Conservation (phyloP, 2,797 vertebrate species). For the Scleropages formosus region DNA sequence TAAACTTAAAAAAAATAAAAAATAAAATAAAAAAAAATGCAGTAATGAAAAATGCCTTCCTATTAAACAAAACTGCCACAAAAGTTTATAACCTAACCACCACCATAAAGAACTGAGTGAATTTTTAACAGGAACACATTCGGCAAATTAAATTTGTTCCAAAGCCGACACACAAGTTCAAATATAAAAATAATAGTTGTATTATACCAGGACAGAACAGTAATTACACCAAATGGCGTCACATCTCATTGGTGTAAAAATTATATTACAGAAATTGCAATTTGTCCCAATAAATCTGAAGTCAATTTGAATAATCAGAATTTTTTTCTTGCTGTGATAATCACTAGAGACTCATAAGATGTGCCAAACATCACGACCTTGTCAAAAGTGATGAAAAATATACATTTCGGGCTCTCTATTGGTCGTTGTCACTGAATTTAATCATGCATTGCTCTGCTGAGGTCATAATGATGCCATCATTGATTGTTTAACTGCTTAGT, state of each 20-base stretch:
- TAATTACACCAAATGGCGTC: neutral
- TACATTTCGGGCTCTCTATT: neutral
- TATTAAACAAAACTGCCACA: too few species aligned
- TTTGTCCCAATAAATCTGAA: conserved; percentile 11
- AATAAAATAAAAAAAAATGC: neutral
- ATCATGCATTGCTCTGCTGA: neutral
- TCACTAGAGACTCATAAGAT: neutral
- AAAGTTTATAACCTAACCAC: too few species aligned
- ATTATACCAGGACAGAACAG: conserved; percentile 3
- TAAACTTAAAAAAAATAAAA: neutral
- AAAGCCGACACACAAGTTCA: neutral
- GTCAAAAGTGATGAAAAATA: neutral
- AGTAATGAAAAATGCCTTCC: neutral
- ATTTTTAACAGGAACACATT: neutral
- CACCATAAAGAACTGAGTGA: too few species aligned
- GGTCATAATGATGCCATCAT: neutral
- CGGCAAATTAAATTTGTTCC: neutral
- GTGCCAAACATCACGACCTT: conserved; percentile 14
- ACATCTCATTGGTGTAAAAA: neutral
- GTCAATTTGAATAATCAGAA: conserved; percentile 18
- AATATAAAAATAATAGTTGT: neutral
- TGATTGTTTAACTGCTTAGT: neutral
- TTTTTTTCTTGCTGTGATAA: neutral
- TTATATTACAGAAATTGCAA: conserved; percentile 12
- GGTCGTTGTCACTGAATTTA: neutral